A percentile compares a stretch with the other conserved stretches of the same genome.
These are phyloP conservation scores for Thalpophila matura DNA, from an alignment of 2,888 invertebrate genomes.

Conservation along the genomic window DNA sequence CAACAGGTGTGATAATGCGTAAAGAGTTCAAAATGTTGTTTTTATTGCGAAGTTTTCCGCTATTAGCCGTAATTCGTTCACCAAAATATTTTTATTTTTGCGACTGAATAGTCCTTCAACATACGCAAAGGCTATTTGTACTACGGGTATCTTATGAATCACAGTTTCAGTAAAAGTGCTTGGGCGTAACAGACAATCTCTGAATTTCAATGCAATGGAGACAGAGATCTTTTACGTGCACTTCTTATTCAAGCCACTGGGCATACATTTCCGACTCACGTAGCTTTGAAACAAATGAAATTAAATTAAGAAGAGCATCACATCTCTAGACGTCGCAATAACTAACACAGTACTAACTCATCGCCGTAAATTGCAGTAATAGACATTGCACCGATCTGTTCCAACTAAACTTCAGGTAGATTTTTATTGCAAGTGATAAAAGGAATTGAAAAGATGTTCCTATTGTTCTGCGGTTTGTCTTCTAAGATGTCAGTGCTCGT, in stretches of 20 bases:
- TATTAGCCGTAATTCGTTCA: too few relatives aligned
- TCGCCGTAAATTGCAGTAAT: background rate
- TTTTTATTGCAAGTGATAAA: conserved; percentile 21
- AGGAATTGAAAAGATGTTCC: conserved; percentile 17
- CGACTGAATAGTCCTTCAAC: too few relatives aligned
- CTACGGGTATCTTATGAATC: too few relatives aligned
- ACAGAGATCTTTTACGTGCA: background rate
- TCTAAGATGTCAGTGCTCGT: background rate
- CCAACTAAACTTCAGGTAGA: conserved; percentile 3
- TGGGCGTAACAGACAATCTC: too few relatives aligned
- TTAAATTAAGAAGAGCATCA: background rate
- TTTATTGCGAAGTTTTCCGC: conserved; percentile 22
- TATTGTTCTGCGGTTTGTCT: conserved; percentile 20
- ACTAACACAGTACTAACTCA: too few relatives aligned
- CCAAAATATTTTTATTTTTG: background rate
- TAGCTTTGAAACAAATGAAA: conserved; percentile 13
- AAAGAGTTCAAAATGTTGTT: conserved; percentile 23
- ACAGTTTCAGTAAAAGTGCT: too few relatives aligned
- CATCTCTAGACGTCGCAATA: background rate
- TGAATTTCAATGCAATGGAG: background rate
- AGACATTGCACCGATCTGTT: conserved; percentile 2
- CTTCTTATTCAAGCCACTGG: background rate
- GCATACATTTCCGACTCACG: background rate
- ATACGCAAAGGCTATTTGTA: too few relatives aligned
- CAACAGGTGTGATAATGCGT: conserved; percentile 24